A percentile compares a stretch with the other conserved stretches of the same genome.
Conservation (phyloP, 2,797 vertebrate species). For the Ataeniobius toweri region DNA sequence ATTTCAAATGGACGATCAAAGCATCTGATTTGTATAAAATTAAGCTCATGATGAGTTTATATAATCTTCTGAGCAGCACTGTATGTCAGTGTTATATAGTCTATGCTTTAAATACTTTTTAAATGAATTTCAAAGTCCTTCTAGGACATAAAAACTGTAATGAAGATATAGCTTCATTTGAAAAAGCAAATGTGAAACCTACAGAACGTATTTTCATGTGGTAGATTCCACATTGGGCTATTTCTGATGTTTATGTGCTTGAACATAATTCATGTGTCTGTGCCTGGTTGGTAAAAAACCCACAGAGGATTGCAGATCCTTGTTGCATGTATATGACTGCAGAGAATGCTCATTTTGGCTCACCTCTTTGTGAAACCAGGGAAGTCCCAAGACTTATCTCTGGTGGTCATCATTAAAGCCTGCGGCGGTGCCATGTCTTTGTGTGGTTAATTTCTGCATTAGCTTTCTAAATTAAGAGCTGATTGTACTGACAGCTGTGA, state of each 20-base stretch:
- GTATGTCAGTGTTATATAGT: background rate
- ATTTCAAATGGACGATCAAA: too few species aligned
- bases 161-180: background rate
- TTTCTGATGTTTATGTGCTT: background rate
- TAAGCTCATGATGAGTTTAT: background rate
- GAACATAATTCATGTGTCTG: conserved; percentile 13
- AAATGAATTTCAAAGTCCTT: background rate
- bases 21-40: too few species aligned
- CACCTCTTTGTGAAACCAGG: conserved; percentile 54
- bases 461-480: conserved; percentile 67
- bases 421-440: conserved; percentile 59
- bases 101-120: background rate
- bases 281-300: conserved; percentile 67
- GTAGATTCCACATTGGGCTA: background rate
- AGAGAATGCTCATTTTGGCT: conserved; percentile 34
- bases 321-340: conserved; percentile 43
- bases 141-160: background rate
- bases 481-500: conserved; percentile 68
- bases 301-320: conserved; percentile 48
- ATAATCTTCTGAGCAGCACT: background rate
- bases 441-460: conserved; percentile 63
- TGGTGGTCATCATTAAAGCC: conserved; percentile 54
- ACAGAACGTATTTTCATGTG: background rate
- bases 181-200: background rate
- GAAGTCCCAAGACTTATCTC: conserved; percentile 63